Evolutionary conservation across 2,797 vertebrate species (phyloP).

Genomic region (Urocyon cinereoargenteus): DNA sequence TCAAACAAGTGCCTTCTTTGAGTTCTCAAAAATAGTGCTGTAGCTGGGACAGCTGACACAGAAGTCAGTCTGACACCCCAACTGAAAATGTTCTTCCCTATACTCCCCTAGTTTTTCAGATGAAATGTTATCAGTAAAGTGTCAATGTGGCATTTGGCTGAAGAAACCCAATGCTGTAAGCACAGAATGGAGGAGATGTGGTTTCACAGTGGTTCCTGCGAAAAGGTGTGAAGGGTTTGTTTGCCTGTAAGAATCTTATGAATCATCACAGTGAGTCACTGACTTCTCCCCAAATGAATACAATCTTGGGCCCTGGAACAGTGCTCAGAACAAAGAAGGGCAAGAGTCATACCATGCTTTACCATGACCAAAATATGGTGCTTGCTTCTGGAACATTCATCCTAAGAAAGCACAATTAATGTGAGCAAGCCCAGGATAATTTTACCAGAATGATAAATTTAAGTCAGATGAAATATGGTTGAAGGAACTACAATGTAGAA

Average conservation of each 20-base stretch:
- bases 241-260: background rate
- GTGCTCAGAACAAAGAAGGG: background rate
- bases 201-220: background rate
- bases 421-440: background rate
- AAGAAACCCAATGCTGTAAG: background rate
- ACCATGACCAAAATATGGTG: background rate
- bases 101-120: background rate
- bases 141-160: background rate
- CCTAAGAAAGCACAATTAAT: background rate
- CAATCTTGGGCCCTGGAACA: background rate
- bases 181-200: background rate
- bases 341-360: background rate
- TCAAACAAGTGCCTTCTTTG: background rate
- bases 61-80: background rate
- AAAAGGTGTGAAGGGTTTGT: conserved; percentile 37
- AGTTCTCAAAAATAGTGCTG: background rate
- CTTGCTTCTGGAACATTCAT: background rate
- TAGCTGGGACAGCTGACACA: background rate
- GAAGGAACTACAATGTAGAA: background rate
- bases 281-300: background rate
- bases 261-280: conserved; percentile 28
- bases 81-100: background rate
- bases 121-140: background rate
- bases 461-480: background rate
- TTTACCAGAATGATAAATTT: background rate